Base-by-base conservation (phyloP, 1,140 invertebrate species). In the Zaprionus ornatus region DNA sequence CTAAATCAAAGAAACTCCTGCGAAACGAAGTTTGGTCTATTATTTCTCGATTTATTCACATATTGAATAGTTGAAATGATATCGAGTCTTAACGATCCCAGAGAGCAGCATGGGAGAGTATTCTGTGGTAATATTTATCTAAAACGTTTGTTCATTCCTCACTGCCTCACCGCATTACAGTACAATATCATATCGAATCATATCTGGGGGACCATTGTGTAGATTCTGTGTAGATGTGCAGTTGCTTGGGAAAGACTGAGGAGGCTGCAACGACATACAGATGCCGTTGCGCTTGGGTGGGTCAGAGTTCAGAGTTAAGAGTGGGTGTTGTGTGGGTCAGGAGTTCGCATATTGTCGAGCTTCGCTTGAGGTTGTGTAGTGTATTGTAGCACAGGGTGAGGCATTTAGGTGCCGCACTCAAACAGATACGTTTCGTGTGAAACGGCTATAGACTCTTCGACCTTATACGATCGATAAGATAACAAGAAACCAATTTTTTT, bases 401-500 rank as follows among this genome's bases (percentile, higher is more conserved):
- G 21, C 21, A n/a, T 1, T 15, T 15, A 25, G 13, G 35, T 66
- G 63, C 42, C 59, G 57, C 54, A 54, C 50, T 12, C 12, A 1
- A 68, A 35, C 17, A 45, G 32, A 54, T 52, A 21, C 10, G 1
- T 27, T 40, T n/a, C 15, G 17, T 37, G 21, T 40, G 15, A 19
- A 55, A 15, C 52, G 40, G 50, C 23, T 40, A 23, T 50, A 50
- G 45, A 50, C 21, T 50, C 21, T 19, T 21, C 19, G 45, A 50
- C 19, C 45, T 21, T 21, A 6, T 45, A 3, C 10, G 45, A 32
- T 52, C 35, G 13, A 17, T 27, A 54, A 59, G 57, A 21, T 59
- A 59, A 69, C 57, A 74, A 81, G 77, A 86, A 86, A 88, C 73
- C 84, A 82, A 88, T 80, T 62, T 63, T 25, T 45, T 80, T 74